phyloP scores from a whole-genome alignment of 2,113 vertebrate genomes.

The Tonatia bakeri region DNA sequence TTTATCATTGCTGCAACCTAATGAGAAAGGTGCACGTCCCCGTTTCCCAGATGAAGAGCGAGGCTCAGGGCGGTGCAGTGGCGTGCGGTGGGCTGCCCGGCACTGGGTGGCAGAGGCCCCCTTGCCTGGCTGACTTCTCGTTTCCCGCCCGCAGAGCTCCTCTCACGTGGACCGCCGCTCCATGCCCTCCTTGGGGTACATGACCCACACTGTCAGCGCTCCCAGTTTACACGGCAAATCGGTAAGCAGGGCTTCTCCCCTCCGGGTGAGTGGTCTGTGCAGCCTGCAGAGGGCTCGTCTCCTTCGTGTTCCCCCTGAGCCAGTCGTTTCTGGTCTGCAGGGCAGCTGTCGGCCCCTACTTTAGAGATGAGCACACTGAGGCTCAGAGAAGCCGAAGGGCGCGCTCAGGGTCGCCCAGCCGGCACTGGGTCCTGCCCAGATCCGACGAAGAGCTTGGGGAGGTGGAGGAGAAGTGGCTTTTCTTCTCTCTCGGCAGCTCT shows the following conservation, averaged over 20 bases:
- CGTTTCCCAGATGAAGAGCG: neutral
- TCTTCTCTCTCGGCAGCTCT: neutral
- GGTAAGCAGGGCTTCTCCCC: slow-evolving; percentile 79
- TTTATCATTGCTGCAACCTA: neutral
- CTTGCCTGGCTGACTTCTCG: slow-evolving; percentile 12
- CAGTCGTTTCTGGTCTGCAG: neutral
- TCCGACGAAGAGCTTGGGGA: neutral
- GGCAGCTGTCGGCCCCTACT: neutral
- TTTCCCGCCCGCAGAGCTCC: slow-evolving; percentile 82
- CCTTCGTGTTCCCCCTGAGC: neutral
- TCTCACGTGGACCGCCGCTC: slow-evolving; percentile 91
- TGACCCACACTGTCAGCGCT: slow-evolving; percentile 98
- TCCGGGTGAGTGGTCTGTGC: neutral
- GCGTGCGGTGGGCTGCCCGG: fast-evolving
- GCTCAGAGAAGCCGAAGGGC: neutral
- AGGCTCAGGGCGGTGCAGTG: neutral
- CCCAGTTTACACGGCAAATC: slow-evolving; percentile 98
- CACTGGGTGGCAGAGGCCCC: neutral
- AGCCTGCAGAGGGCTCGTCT: neutral
- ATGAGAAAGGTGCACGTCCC: neutral
- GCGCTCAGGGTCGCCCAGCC: neutral
- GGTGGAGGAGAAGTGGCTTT: neutral
- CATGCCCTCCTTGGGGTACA: slow-evolving; percentile 96
- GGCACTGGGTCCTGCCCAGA: neutral
- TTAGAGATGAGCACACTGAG: neutral